These are phyloP conservation scores for Mustela lutreola DNA, from an alignment of 2,113 vertebrate species.

Conservation along the genomic window DNA sequence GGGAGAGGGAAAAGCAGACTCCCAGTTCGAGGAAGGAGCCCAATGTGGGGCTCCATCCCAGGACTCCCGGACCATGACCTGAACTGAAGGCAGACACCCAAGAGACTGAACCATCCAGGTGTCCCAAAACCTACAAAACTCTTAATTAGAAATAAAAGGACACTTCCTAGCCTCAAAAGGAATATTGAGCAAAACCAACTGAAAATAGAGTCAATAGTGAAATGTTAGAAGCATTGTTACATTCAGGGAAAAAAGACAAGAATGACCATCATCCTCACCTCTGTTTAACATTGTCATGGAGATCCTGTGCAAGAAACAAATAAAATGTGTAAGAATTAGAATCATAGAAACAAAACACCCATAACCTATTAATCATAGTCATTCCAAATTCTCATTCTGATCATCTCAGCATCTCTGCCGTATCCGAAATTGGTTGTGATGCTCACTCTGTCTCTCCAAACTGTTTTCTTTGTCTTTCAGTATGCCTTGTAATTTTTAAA, in stretches of 20 bases:
- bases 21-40: too few relatives aligned
- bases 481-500: not conserved
- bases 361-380: not conserved
- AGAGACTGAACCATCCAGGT: too few relatives aligned
- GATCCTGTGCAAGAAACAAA: not conserved
- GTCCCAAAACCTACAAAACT: not conserved
- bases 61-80: too few relatives aligned
- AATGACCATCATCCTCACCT: not conserved
- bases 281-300: not conserved
- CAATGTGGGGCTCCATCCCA: too few relatives aligned
- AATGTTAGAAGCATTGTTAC: not conserved
- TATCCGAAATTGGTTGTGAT: not conserved
- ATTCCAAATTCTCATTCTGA: not conserved
- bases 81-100: too few relatives aligned
- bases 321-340: not conserved
- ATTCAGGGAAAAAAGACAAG: not conserved
- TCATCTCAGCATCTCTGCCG: not conserved
- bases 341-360: not conserved
- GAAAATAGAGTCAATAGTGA: not conserved
- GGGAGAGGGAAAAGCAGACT: too few relatives aligned
- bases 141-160: slow-evolving; percentile 56
- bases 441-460: not conserved
- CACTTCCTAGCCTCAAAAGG: not conserved
- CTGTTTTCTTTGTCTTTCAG: not conserved
- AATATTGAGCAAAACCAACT: not conserved